A percentile compares a stretch with the other conserved stretches of the same genome.
phyloP scores from a whole-genome alignment of 2,797 vertebrate genomes.

The Lateolabrax maculatus region DNA sequence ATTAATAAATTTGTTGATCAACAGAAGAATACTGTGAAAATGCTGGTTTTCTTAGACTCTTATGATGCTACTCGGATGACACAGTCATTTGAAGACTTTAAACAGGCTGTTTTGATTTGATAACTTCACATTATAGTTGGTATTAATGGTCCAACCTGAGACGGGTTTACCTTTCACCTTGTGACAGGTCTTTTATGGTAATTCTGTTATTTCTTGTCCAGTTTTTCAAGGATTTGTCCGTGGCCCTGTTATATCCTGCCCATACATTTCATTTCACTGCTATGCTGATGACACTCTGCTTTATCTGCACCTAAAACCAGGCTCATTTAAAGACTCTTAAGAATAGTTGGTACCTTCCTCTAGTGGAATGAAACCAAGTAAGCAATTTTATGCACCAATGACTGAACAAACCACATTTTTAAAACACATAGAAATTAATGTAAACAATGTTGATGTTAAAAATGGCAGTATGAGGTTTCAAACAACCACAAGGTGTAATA shows the following conservation, averaged over 20 bases:
- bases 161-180: too few species aligned
- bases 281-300: conserved; percentile 8
- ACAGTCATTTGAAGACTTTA: not conserved
- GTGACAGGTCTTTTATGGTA: not conserved
- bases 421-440: too few species aligned
- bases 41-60: not conserved
- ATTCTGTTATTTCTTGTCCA: not conserved
- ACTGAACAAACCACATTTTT: not conserved
- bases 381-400: not conserved
- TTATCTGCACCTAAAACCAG: not conserved
- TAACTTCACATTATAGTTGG: too few species aligned
- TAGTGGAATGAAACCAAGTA: not conserved
- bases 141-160: too few species aligned
- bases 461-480: not conserved
- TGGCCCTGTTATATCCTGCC: not conserved
- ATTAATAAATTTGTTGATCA: not conserved
- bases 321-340: not conserved
- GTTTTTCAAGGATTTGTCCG: not conserved
- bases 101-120: too few species aligned
- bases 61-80: not conserved
- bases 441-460: too few species aligned
- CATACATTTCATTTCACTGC: not conserved
- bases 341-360: not conserved
- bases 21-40: not conserved
- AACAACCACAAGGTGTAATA: not conserved